Base-by-base conservation (phyloP, 2,888 invertebrate species). In the Drosophila aldrichi region DNA sequence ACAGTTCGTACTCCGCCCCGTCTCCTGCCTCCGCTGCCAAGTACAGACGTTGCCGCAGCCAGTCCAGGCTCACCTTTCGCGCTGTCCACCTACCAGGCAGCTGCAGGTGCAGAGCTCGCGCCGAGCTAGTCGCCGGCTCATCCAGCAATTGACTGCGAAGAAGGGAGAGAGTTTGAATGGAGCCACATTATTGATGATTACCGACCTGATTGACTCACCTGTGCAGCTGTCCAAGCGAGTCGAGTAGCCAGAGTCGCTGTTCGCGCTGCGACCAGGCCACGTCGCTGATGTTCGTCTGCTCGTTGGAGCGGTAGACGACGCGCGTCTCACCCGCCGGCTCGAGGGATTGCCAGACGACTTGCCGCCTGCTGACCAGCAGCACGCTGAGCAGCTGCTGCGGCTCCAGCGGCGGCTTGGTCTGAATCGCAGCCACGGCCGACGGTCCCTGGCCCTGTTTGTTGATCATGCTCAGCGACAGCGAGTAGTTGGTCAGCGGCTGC, bases 11-110 rank as follows among this genome's bases (percentile, higher is more conserved):
- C n/a, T 9, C 34, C 0, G 16, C 22, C 0, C 14, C n/a, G 4
- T 22, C n/a, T 6, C 1, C 18, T 0, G 41, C 12, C 92, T 96
- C 96, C 0, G 96, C 97, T 36, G 97, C 94, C 61, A 98, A 95
- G 88, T 97, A 98, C 3, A 98, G 94, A 66, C 96, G 95, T 70
- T 96, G 95, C 89, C 97, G 97, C 40, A 98, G 93, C 98, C 98
- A 98, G 92, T 98, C 98, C 0, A 98, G 95, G 1, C 97, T 96
- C 10, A 97, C 90, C 76, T 96, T 95, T 55, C 96, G 91, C 0
- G 97, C 96, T 67, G 94, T 94, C 89, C 95, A 96, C 55, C 94
- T 25, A 6, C 49, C 29, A 0, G 55, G 8, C 22, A 94, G 93
- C 0, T 44, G 10, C 14, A 66, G 14, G 0, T 95, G 92, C 43